phyloP scores from a whole-genome alignment of 1,140 invertebrate species.

The Helicorthomorpha holstii region DNA sequence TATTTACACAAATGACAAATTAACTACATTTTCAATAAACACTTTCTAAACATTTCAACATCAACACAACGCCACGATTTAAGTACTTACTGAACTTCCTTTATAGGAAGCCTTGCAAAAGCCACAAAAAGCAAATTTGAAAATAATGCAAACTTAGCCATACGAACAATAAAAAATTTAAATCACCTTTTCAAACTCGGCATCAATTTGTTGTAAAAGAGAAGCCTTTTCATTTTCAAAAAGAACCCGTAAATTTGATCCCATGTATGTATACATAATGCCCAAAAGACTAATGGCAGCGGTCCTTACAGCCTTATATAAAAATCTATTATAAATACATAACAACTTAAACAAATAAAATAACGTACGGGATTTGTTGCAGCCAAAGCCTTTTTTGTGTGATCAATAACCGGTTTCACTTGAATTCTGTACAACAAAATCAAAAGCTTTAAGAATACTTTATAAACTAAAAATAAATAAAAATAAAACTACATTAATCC shows the following conservation, averaged over 20 bases:
- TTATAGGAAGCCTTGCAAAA: background rate
- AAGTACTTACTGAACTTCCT: background rate
- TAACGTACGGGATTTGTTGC: constrained; percentile 53
- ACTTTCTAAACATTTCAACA: background rate
- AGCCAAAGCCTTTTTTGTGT: constrained; percentile 61
- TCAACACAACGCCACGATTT: background rate
- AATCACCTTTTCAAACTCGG: constrained; percentile 62
- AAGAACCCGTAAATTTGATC: constrained; percentile 47
- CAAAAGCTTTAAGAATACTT: background rate
- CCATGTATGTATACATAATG: constrained; percentile 63
- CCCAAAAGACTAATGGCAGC: constrained; percentile 49
- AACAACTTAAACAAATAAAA: background rate
- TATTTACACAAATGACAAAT: background rate
- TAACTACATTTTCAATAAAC: background rate
- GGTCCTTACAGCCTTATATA: constrained; percentile 41
- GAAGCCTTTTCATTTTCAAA: constrained; percentile 77
- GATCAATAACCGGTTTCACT: constrained; percentile 56
- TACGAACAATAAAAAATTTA: background rate
- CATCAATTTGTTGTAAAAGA: constrained; percentile 64
- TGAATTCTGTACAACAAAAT: constrained; percentile 37
- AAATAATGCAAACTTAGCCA: background rate
- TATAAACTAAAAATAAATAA: constrained; percentile 8
- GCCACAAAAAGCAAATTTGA: background rate
- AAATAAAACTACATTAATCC: constrained; percentile 49
- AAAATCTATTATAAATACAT: background rate